phyloP scores from a whole-genome alignment of 2,888 invertebrate species.

The Apotomis betuletana region DNA sequence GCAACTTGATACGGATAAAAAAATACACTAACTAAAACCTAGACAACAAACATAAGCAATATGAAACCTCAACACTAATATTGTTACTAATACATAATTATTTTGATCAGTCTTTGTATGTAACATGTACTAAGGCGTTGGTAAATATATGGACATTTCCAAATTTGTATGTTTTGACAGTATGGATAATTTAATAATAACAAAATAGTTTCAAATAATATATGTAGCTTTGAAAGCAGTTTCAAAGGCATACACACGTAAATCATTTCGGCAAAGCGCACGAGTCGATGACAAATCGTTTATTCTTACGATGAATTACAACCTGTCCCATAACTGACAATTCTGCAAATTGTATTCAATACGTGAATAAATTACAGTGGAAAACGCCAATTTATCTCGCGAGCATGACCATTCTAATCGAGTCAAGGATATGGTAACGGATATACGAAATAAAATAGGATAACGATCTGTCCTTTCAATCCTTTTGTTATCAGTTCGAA shows the following conservation, averaged over 20 bases:
- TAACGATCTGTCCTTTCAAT: constrained; percentile 37
- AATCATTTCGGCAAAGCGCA: constrained; percentile 24
- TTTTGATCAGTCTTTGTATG: too few species aligned
- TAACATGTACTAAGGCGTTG: too few species aligned
- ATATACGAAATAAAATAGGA: constrained; percentile 22
- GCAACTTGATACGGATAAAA: too few species aligned
- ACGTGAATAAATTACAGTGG: constrained; percentile 32
- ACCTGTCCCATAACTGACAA: constrained; percentile 25
- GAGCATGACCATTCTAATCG: constrained; percentile 28
- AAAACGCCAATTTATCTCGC: constrained; percentile 23
- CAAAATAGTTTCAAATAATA: constrained; percentile 36
- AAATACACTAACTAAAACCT: too few species aligned
- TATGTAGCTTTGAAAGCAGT: constrained; percentile 35
- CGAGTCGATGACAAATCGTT: constrained; percentile 27
- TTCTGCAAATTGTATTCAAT: constrained; percentile 36
- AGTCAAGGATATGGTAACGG: constrained; percentile 38
- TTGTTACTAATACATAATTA: too few species aligned
- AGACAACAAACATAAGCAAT: too few species aligned
- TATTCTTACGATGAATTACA: constrained; percentile 29
- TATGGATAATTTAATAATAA: too few species aligned
- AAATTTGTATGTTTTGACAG: too few species aligned
- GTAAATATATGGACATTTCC: too few species aligned
- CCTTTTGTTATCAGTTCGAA: constrained; percentile 29
- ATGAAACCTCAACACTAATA: too few species aligned
- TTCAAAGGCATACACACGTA: not conserved